A percentile compares a stretch with the other conserved stretches of the same genome.
These are phyloP conservation scores for Ceratoteleas bidentatus DNA, from an alignment of 1,140 invertebrate genomes.

Conservation along the genomic window DNA sequence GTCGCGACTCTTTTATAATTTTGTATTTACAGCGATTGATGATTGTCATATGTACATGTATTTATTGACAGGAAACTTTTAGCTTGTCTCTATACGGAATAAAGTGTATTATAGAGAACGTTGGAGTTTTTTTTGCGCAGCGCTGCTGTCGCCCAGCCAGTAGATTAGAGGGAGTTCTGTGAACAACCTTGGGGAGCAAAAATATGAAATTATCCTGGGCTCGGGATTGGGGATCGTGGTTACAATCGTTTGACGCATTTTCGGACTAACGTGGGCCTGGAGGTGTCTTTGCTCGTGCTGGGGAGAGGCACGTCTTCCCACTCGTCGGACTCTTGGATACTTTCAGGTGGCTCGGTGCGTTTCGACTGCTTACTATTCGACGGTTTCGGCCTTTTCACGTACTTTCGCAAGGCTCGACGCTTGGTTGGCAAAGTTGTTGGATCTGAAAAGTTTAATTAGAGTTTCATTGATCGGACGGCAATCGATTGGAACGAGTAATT, in stretches of 20 bases:
- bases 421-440: conserved; percentile 50
- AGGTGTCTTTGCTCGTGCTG: conserved; percentile 45
- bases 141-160: background rate
- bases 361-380: conserved; percentile 20
- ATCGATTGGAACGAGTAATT: no score
- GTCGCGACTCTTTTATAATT: conserved; percentile 62
- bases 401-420: conserved; percentile 10
- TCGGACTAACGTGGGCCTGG: conserved; percentile 45
- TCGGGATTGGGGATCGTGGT: background rate
- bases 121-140: background rate
- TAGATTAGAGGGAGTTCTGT: background rate
- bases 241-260: conserved; percentile 50
- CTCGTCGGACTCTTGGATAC: conserved; percentile 49
- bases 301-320: conserved; percentile 60
- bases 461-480: no score
- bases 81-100: conserved; percentile 72
- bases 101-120: conserved; percentile 68
- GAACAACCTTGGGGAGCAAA: background rate
- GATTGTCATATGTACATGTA: conserved; percentile 73
- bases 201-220: no score
- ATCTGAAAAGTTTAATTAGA: conserved; percentile 33
- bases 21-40: conserved; percentile 70
- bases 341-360: conserved; percentile 25
- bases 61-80: conserved; percentile 75
- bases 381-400: conserved; percentile 25